Base-by-base conservation (phyloP, 2,113 vertebrate genomes). In the Pycnonotus jocosus region DNA sequence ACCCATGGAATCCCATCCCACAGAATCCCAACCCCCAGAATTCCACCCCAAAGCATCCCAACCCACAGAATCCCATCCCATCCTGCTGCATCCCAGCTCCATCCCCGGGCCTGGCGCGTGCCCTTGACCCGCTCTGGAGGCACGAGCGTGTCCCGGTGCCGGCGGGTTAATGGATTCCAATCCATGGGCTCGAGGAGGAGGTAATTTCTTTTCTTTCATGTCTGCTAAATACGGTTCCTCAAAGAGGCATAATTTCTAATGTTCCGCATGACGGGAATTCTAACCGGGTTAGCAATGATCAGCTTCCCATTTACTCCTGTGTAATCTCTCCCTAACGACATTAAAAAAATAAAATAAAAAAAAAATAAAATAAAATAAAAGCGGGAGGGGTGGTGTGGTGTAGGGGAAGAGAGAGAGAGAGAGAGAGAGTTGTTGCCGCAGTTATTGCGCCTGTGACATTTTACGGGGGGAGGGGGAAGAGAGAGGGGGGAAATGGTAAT, bases 211-310 rank as follows among this genome's bases (percentile, higher is more conserved):
- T 95, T 96, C 97, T 97, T 97, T 98, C 97, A 98, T 97, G 97
- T 96, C 96, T 96, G 96, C 97, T 97, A 97, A 98, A 98, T 97
- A 97, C 89, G 94, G 97, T 81, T 97, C 97, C 97, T 97, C 97
- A 96, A 98, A 97, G 96, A 98, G 97, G 96, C 86, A 93, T 98
- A 97, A 98, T 98, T 98, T 97, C 96, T 96, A 95, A 96, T 95
- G 97, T 98, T 98, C 97, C 95, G 95, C 97, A 97, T 97, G 97
- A 97, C 72, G 81, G 89, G 97, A 96, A 97, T 96, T 88, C 96
- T 98, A 98, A 98, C 98, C 94, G 97, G 94, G 95, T 98, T 97
- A 97, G 97, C 94, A 95, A 92, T 88, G 96, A 97, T 97, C 96
- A 90, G 95, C 94, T 96, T 81, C 95, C 96, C 95, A 94, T 92